Evolutionary conservation across 2,888 invertebrate genomes (phyloP).

Genomic region (Pachydiplax longipennis): DNA sequence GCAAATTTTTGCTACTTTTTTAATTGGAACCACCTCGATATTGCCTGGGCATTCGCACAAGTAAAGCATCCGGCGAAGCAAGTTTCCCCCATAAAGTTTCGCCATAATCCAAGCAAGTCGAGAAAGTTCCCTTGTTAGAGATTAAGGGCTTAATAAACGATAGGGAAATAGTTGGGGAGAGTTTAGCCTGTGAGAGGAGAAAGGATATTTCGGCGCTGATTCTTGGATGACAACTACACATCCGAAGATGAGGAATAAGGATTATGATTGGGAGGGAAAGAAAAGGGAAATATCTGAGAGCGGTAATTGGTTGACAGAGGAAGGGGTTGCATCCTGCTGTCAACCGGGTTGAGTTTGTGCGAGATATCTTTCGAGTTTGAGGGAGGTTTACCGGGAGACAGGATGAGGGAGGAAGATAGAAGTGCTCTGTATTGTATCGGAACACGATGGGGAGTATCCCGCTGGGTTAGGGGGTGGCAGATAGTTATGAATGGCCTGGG

Average conservation of each 20-base stretch:
- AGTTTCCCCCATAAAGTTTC: too few species aligned
- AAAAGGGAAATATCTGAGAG: too few species aligned
- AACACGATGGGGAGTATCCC: neutral
- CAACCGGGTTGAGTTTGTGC: neutral
- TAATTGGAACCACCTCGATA: too few species aligned
- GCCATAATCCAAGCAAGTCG: too few species aligned
- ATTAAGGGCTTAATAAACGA: neutral
- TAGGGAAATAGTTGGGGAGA: neutral
- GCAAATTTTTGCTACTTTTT: too few species aligned
- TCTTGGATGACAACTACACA: neutral
- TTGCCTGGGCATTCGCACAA: too few species aligned
- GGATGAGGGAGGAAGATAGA: neutral
- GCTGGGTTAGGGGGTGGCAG: neutral
- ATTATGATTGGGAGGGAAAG: too few species aligned
- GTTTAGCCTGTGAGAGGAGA: neutral
- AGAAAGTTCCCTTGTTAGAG: too few species aligned
- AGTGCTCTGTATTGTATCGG: neutral
- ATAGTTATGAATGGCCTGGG: neutral
- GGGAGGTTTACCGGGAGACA: neutral
- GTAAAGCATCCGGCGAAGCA: too few species aligned
- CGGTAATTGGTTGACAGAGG: slow-evolving; percentile 1
- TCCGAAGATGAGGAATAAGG: neutral
- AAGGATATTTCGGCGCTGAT: neutral
- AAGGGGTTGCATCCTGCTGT: neutral
- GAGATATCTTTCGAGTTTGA: neutral